Evolutionary conservation across 2,797 vertebrate genomes (phyloP).

Genomic region (Gallinago stenura): DNA sequence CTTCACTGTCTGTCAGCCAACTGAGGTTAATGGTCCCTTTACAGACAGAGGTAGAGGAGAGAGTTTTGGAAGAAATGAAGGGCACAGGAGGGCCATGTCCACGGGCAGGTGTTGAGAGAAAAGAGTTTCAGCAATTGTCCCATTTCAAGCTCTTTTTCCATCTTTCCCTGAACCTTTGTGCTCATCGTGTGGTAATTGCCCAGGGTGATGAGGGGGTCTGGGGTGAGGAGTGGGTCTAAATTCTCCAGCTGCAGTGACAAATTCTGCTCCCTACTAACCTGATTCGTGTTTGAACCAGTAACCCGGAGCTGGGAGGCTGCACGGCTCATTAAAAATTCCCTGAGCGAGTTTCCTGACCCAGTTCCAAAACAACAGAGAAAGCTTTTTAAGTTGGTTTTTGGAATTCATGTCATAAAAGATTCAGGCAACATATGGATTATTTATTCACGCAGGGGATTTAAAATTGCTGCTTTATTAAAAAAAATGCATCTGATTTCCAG

Average conservation of each 20-base stretch:
- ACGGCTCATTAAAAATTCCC: slow-evolving; percentile 57
- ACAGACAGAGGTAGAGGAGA: neutral
- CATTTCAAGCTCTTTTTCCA: neutral
- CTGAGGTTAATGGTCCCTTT: neutral
- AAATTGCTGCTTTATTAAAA: slow-evolving; percentile 10
- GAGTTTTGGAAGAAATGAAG: neutral
- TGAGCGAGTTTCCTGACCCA: slow-evolving; percentile 42
- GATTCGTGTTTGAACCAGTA: slow-evolving; percentile 51
- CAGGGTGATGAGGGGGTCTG: neutral
- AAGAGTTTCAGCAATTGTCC: neutral
- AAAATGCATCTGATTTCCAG: neutral
- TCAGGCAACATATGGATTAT: slow-evolving; percentile 65
- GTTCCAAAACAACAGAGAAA: slow-evolving; percentile 60
- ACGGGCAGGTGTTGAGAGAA: neutral
- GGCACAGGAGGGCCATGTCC: neutral
- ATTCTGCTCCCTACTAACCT: slow-evolving; percentile 44
- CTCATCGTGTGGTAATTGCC: neutral
- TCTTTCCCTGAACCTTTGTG: neutral
- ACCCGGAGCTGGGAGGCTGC: slow-evolving; percentile 49
- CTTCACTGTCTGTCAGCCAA: neutral
- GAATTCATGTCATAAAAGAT: slow-evolving; percentile 65
- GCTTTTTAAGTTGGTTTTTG: slow-evolving; percentile 40
- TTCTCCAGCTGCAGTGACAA: neutral
- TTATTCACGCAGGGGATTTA: slow-evolving; percentile 3
- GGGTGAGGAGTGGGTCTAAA: neutral